Percentiles rank a stretch among this genome's conserved stretches.
Conservation (phyloP, 1,140 invertebrate genomes). For the Dufourea novaeangliae region DNA sequence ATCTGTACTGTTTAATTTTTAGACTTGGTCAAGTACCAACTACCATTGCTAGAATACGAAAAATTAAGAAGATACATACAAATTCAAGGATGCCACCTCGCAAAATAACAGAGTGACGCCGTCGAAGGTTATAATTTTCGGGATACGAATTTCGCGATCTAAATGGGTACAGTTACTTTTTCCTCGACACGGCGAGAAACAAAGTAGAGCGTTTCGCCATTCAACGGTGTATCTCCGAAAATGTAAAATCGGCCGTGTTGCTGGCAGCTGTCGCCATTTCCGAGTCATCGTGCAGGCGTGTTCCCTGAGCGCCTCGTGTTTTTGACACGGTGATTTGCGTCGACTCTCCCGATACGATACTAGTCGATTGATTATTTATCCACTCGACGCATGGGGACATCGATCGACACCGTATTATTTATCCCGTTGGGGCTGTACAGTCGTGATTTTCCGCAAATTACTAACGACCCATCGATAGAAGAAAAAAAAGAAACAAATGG, state of each 20-base stretch:
- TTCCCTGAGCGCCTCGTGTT: conserved; percentile 62
- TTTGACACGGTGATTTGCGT: conserved; percentile 66
- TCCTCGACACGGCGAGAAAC: conserved; percentile 16
- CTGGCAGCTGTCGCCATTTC: conserved; percentile 70
- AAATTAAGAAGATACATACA: too few relatives aligned
- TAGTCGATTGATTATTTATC: conserved; percentile 64
- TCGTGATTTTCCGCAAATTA: too few relatives aligned
- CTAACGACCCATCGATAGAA: neutral
- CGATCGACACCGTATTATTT: conserved; percentile 47
- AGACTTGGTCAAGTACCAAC: too few relatives aligned
- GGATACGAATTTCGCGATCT: neutral
- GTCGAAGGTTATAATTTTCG: too few relatives aligned
- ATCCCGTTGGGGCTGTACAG: conserved; percentile 15
- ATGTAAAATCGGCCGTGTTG: conserved; percentile 64
- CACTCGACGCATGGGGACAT: conserved; percentile 43
- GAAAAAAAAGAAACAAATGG: neutral
- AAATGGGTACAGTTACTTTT: neutral
- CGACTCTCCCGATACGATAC: conserved; percentile 54
- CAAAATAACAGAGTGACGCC: too few relatives aligned
- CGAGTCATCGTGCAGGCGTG: conserved; percentile 59
- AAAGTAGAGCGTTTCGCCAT: conserved; percentile 26
- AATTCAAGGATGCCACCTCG: too few relatives aligned
- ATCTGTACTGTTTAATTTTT: too few relatives aligned
- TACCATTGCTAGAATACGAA: too few relatives aligned
- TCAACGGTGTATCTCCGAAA: conserved; percentile 47